Base-by-base conservation (phyloP, 2,113 vertebrate genomes). In the Gopherus flavomarginatus region DNA sequence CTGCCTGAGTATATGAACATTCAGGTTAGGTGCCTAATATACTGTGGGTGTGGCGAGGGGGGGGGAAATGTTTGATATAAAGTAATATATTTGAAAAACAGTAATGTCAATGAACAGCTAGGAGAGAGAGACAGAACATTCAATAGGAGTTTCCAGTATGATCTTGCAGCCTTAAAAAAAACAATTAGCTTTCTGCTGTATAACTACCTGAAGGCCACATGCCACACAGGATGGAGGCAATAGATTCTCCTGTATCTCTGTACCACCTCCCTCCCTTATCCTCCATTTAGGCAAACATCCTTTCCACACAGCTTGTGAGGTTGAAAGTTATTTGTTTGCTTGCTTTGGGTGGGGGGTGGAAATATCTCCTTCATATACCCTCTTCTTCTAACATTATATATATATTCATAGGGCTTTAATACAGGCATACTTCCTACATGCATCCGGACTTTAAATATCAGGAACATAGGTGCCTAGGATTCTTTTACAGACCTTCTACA, bases 21-120 rank as follows among this genome's bases (percentile, higher is more conserved):
- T 72, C 65, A 72, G 16, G n/a, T 35, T 9, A n/a, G n/a, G n/a
- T 9, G 65, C n/a, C n/a, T 72, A 35, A 72, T 21, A 38, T 38
- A 19, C 7, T 31, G 27, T 21, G 53, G 21, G 21, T 47, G 47
- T 3, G 4, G 5, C 1, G 21, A 8, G 54, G 54, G 5, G 27
- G 26, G 27, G 57, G 12, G 11, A 31, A 2, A 49, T 49, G 47
- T 49, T 13, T 1, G 0, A 31, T 31, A 69, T 7, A 5, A 6
- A 85, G 13, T 35, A 92, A 69, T 54, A 54, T 47, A 93, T 85
- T 59, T 90, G 9, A 8, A 85, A 86, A 89, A 19, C 13, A 65
- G 5, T 31, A 27, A n/a, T 3, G 54, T 1, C 1, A 83, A 44
- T 0, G 0, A 92, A 53, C 10, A 81, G 31, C 50, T 1, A 83